These are phyloP conservation scores for Natrix natrix DNA, from an alignment of 2,797 vertebrate species.

Conservation along the genomic window DNA sequence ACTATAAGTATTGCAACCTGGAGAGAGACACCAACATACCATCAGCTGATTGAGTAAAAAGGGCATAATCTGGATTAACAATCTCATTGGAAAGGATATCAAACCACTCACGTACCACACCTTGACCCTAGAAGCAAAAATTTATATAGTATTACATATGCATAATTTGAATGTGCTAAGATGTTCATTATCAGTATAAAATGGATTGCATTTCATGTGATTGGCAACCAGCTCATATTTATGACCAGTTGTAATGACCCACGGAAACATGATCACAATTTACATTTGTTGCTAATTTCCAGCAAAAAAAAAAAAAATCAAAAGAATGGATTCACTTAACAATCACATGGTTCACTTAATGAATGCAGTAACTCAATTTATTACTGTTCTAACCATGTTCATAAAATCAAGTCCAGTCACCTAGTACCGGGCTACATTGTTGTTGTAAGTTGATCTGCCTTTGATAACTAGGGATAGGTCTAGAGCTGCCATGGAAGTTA, in stretches of 20 bases:
- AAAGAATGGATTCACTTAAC: not conserved
- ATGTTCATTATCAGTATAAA: not conserved
- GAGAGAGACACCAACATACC: slow-evolving; percentile 75
- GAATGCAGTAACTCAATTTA: not conserved
- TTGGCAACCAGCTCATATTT: not conserved
- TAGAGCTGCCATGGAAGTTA: not conserved
- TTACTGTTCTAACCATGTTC: not conserved
- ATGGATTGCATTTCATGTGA: not conserved
- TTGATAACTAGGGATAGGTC: not conserved
- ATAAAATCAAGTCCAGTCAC: not conserved
- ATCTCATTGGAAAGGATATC: slow-evolving; percentile 98
- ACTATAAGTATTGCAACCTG: not conserved
- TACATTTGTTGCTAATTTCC: not conserved
- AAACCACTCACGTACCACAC: slow-evolving; percentile 98
- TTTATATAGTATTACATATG: slow-evolving; percentile 17
- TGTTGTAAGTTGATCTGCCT: not conserved
- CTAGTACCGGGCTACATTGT: not conserved
- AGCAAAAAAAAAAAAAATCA: not conserved
- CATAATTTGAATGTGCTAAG: not conserved
- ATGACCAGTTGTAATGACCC: not conserved
- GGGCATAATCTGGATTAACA: slow-evolving; percentile 96
- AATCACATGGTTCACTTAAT: not conserved
- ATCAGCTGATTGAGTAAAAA: slow-evolving; percentile 98
- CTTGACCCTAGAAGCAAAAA: slow-evolving; percentile 85
- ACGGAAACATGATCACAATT: not conserved